These are phyloP conservation scores for Alethe castanea DNA, from an alignment of 2,113 vertebrate genomes.

Conservation along the genomic window DNA sequence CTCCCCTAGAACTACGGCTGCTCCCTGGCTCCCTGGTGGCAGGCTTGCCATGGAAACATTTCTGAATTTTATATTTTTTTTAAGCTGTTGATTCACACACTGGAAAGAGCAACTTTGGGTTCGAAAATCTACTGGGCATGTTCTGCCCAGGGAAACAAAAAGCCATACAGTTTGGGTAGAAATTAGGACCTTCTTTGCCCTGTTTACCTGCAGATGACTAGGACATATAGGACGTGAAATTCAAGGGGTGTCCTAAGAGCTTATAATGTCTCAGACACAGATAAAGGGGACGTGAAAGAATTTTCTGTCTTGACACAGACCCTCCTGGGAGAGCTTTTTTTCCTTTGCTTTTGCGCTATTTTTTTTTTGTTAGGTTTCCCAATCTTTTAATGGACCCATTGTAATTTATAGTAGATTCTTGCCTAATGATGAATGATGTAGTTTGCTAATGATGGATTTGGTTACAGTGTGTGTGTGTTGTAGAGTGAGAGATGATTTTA, in stretches of 20 bases:
- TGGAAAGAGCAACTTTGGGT: background rate
- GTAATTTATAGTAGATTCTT: constrained; percentile 43
- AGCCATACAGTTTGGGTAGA: background rate
- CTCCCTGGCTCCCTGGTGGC: rapidly evolving
- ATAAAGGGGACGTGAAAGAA: background rate
- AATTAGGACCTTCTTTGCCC: background rate
- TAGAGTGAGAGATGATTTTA: constrained; percentile 62
- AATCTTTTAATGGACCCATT: constrained; percentile 30
- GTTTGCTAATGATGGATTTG: constrained; percentile 63
- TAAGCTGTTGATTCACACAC: background rate
- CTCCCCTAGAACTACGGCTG: background rate
- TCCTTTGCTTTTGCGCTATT: background rate
- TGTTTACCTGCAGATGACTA: background rate
- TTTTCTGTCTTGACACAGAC: constrained; percentile 29
- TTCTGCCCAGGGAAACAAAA: background rate
- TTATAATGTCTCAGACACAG: background rate
- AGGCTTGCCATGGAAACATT: background rate
- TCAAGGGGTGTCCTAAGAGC: background rate
- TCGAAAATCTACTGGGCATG: background rate
- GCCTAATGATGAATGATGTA: constrained; percentile 54
- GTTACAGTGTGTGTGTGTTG: constrained; percentile 54
- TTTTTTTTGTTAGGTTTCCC: background rate
- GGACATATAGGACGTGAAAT: background rate
- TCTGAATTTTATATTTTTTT: background rate
- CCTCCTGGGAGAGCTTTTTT: background rate